Conservation (phyloP, 2,888 invertebrate species). For the Drosophila putrida region DNA sequence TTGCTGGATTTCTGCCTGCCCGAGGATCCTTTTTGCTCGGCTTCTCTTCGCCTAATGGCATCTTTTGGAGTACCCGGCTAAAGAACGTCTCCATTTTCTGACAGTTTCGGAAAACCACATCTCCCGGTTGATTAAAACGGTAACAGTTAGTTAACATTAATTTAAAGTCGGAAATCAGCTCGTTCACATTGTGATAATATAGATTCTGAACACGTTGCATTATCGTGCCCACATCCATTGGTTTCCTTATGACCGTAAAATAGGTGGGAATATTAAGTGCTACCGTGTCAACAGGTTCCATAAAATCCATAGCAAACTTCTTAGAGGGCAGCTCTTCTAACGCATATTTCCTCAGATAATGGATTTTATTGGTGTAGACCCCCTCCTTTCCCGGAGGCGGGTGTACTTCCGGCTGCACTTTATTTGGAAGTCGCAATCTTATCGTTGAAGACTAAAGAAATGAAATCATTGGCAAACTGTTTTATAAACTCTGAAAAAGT, state of each 20-base stretch:
- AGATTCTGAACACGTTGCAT: constrained; percentile 43
- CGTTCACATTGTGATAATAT: constrained; percentile 2
- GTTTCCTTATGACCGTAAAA: constrained; percentile 23
- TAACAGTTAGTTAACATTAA: constrained; percentile 42
- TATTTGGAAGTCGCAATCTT: constrained; percentile 13
- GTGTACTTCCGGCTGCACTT: constrained; percentile 38
- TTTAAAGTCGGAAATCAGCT: constrained; percentile 19
- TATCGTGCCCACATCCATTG: constrained; percentile 55
- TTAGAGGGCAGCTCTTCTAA: constrained; percentile 45
- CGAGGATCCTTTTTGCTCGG: constrained; percentile 44
- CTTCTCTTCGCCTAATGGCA: constrained; percentile 44
- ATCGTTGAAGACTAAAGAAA: too few relatives aligned
- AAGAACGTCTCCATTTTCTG: constrained; percentile 46
- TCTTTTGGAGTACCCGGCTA: constrained; percentile 33
- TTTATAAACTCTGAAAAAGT: too few relatives aligned
- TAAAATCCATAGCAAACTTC: constrained; percentile 48
- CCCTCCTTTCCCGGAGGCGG: constrained; percentile 22
- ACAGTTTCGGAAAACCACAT: constrained; percentile 34
- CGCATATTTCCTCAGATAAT: constrained; percentile 47
- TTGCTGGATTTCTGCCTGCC: neutral
- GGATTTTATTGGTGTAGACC: constrained; percentile 51
- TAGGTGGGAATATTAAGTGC: constrained; percentile 25
- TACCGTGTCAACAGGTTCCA: constrained; percentile 48
- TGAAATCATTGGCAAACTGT: too few relatives aligned
- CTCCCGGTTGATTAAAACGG: constrained; percentile 20